Percentiles rank a stretch among this genome's conserved stretches.
These are phyloP conservation scores for Podotricha telesiphe DNA, from an alignment of 2,888 invertebrate species.

Conservation along the genomic window DNA sequence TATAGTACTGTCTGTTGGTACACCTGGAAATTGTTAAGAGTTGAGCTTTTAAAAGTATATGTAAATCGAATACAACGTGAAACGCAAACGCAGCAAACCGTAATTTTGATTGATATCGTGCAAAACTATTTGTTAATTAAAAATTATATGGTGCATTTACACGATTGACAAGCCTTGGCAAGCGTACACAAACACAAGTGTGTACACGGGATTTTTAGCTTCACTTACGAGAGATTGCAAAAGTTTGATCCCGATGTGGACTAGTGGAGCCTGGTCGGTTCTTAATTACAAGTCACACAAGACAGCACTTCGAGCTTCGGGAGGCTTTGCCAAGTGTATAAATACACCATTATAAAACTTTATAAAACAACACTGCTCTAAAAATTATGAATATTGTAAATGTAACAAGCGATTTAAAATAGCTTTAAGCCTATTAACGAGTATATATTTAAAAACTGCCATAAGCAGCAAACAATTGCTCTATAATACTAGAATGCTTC, in stretches of 20 bases:
- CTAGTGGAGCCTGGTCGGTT: too few relatives aligned
- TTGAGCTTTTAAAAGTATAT: conserved; percentile 18
- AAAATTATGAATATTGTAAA: background rate
- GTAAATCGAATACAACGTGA: background rate
- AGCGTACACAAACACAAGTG: too few relatives aligned
- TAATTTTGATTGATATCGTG: background rate
- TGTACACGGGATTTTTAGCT: too few relatives aligned
- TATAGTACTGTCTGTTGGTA: conserved; percentile 89
- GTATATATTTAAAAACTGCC: background rate
- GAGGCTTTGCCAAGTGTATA: too few relatives aligned
- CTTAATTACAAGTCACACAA: too few relatives aligned
- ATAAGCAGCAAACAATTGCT: background rate
- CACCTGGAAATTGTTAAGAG: conserved; percentile 69
- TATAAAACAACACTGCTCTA: background rate
- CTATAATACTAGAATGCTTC: background rate
- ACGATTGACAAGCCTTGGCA: too few relatives aligned
- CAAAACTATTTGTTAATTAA: background rate
- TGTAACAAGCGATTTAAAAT: background rate
- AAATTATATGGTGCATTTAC: too few relatives aligned
- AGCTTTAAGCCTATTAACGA: background rate
- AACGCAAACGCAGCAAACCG: background rate
- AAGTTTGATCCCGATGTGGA: too few relatives aligned
- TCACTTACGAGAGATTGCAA: too few relatives aligned
- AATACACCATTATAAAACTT: too few relatives aligned
- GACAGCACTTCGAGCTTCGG: too few relatives aligned